Evolutionary conservation across 2,113 vertebrate species (phyloP), one percentile per base, ranked within the genome.

Genomic region (Syrmaticus mikado): DNA sequence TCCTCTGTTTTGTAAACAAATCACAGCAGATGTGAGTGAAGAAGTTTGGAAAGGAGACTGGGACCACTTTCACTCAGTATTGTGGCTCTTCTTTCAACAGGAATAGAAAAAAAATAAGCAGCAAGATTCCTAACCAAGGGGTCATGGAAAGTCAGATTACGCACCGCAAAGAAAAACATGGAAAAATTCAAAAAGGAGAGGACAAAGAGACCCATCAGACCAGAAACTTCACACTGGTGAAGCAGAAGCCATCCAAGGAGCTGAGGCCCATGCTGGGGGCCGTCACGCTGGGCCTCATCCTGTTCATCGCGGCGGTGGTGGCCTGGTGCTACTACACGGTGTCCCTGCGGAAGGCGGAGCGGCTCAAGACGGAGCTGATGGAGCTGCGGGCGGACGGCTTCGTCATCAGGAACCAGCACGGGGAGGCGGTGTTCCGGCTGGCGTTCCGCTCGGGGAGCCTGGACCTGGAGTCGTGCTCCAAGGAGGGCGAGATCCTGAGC

Each of bases 311-410:
- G 0, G 98, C 98, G 0, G 98, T 99, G 46, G 98, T 98, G 40
- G 98, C 99, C 15, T 99, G 99, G 99, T 99, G 98, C 97, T 99
- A 99, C 90, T 99, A 99, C 92, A 99, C 98, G 2, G 98, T 98
- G 83, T 99, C 99, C 24, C 96, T 99, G 22, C 97, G 98, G 89
- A 99, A 99, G 92, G 98, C 98, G 0, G 98, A 99, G 74, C 96
- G 98, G 55, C 97, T 99, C 22, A 98, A 99, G 52, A 98, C 98
- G 0, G 98, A 99, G 94, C 96, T 98, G 85, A 97, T 99, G 97
- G 99, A 99, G 91, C 98, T 99, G 78, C 98, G 98, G 81, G 98
- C 98, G 8, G 98, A 99, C 21, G 99, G 99, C 53, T 99, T 99
- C 41, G 96, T 99, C 87, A 99, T 99, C 96, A 98, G 98, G 67